Evolutionary conservation across 2,888 invertebrate species (phyloP).

Genomic region (Monoplex corrugatus): DNA sequence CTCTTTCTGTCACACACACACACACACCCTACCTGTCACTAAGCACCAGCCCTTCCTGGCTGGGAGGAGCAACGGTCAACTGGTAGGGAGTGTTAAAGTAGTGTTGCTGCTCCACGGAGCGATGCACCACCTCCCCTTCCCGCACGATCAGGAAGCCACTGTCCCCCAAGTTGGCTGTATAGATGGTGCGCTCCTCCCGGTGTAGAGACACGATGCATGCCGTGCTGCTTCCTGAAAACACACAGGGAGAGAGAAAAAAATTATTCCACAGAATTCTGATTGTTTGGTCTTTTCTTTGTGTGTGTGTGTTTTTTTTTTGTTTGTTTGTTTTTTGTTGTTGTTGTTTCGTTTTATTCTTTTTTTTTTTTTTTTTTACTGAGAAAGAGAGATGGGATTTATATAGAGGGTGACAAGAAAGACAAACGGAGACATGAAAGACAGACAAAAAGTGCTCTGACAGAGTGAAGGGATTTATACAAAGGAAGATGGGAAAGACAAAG

Average conservation of each 20-base stretch:
- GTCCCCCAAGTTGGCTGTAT: conserved; percentile 99
- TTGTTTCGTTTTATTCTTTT: too few species aligned
- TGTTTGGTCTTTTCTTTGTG: not conserved
- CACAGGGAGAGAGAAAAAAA: too few species aligned
- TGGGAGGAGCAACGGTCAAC: conserved; percentile 95
- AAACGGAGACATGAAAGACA: too few species aligned
- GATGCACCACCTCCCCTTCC: conserved; percentile 87
- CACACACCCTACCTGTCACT: conserved; percentile 89
- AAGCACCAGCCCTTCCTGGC: conserved; percentile 90
- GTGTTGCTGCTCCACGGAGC: conserved; percentile 98
- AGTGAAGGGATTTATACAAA: too few species aligned
- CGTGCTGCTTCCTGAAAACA: conserved; percentile 91
- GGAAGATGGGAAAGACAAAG: too few species aligned
- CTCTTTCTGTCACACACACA: too few species aligned
- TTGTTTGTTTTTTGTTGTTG: too few species aligned
- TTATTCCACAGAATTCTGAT: too few species aligned
- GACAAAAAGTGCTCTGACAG: too few species aligned
- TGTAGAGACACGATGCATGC: conserved; percentile 97
- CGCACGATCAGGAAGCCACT: conserved; percentile 94
- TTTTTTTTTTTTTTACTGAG: too few species aligned
- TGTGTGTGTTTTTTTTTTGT: not conserved
- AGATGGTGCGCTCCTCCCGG: conserved; percentile 92
- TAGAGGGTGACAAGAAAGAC: too few species aligned
- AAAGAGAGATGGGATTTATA: too few species aligned
- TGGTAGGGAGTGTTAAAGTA: conserved; percentile 99